Conservation (phyloP, 2,888 invertebrate species). For the Microplitis deprimator region DNA sequence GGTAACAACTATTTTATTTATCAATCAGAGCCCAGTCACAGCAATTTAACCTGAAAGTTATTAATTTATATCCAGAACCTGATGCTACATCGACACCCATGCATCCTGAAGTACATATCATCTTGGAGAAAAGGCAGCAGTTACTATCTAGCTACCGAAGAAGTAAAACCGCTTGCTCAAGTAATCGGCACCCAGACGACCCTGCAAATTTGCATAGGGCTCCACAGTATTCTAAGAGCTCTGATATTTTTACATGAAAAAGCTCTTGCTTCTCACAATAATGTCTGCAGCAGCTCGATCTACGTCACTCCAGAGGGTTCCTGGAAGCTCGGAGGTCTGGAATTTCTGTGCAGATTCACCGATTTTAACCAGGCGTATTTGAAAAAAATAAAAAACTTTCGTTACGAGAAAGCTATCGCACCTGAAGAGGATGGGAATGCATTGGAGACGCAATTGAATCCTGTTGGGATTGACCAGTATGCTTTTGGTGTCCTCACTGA, state of each 20-base stretch:
- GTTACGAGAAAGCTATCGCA: conserved; percentile 82
- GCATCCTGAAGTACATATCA: conserved; percentile 85
- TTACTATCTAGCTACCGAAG: conserved; percentile 86
- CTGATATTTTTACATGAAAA: conserved; percentile 88
- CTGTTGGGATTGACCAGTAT: conserved; percentile 81
- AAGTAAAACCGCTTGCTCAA: conserved; percentile 82
- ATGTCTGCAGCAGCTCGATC: conserved; percentile 84
- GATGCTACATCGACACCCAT: conserved; percentile 89
- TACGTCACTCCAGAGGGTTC: conserved; percentile 87
- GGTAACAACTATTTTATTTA: conserved; percentile 70
- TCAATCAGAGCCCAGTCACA: not conserved
- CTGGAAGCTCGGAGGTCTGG: conserved; percentile 91
- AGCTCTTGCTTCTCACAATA: conserved; percentile 86
- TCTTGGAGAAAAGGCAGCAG: conserved; percentile 85
- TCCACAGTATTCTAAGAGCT: conserved; percentile 86
- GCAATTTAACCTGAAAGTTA: conserved; percentile 31
- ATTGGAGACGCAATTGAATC: conserved; percentile 67
- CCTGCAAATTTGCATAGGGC: conserved; percentile 87
- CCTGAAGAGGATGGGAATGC: conserved; percentile 78
- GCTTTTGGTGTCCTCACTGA: conserved; percentile 84
- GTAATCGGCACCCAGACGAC: conserved; percentile 79
- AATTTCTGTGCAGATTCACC: conserved; percentile 81
- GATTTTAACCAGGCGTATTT: conserved; percentile 79
- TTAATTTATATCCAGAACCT: conserved; percentile 77
- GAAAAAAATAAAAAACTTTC: conserved; percentile 78